Percentiles rank a stretch among this genome's conserved stretches.
These are phyloP conservation scores for Torymus aiolomorphi DNA, from an alignment of 2,888 invertebrate genomes.

Conservation along the genomic window DNA sequence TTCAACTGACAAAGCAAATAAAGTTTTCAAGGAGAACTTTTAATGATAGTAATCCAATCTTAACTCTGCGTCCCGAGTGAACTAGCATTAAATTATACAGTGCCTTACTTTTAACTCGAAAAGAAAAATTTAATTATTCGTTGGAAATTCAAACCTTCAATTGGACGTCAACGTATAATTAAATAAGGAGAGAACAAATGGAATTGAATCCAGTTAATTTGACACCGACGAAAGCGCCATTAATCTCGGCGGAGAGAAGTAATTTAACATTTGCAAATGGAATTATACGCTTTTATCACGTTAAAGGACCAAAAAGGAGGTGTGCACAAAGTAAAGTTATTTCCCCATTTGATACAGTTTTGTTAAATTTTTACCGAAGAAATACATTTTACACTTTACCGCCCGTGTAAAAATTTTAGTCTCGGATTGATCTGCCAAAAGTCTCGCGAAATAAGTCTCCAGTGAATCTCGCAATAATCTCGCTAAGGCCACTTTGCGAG, in stretches of 20 bases:
- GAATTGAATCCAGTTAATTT: conserved; percentile 36
- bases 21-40: background rate
- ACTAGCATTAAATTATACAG: background rate
- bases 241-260: background rate
- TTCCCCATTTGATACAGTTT: background rate
- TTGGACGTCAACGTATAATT: too few species aligned
- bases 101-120: background rate
- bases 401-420: too few species aligned
- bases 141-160: background rate
- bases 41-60: background rate
- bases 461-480: too few species aligned
- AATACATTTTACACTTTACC: conserved; percentile 16
- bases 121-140: background rate
- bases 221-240: conserved; percentile 8
- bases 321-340: conserved; percentile 15
- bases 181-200: conserved; percentile 8
- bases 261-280: conserved; percentile 40
- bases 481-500: too few species aligned
- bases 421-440: too few species aligned
- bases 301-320: conserved; percentile 4
- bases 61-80: background rate
- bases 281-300: conserved; percentile 2
- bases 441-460: too few species aligned
- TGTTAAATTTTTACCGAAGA: background rate
- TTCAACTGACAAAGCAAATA: background rate